Evolutionary conservation across 2,888 invertebrate genomes (phyloP).

Genomic region (Epsilonema sp.): DNA sequence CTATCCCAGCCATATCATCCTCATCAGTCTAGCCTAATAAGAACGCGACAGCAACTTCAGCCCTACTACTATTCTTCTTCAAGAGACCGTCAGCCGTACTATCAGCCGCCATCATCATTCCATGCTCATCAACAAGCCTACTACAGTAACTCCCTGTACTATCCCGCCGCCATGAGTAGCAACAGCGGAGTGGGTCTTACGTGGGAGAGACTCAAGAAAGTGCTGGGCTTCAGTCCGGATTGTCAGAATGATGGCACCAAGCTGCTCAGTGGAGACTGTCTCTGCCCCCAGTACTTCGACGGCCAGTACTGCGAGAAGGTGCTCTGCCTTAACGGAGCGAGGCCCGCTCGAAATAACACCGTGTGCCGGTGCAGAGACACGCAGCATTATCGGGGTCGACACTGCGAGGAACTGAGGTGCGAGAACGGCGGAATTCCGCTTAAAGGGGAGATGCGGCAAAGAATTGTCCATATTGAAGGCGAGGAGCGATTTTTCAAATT

Average conservation of each 20-base stretch:
- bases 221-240: conserved; percentile 15
- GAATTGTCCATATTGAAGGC: too few relatives aligned
- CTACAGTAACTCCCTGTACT: too few relatives aligned
- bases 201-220: background rate
- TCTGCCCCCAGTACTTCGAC: conserved; percentile 14
- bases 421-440: conserved; percentile 2
- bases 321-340: conserved; percentile 15
- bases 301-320: conserved; percentile 16
- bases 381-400: background rate
- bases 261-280: conserved; percentile 13
- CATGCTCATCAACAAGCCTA: too few relatives aligned
- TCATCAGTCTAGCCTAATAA: too few relatives aligned
- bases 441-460: too few relatives aligned
- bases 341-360: conserved; percentile 7
- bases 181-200: conserved; percentile 5
- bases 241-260: conserved; percentile 18
- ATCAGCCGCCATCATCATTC: too few relatives aligned
- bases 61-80: too few relatives aligned
- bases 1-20: too few relatives aligned
- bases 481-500: too few relatives aligned
- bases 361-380: background rate
- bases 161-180: too few relatives aligned
- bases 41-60: too few relatives aligned
- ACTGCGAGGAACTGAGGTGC: background rate
- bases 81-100: too few relatives aligned